These are phyloP conservation scores for Lamellibrachia luymesi DNA, from an alignment of 1,140 invertebrate species.

Conservation along the genomic window DNA sequence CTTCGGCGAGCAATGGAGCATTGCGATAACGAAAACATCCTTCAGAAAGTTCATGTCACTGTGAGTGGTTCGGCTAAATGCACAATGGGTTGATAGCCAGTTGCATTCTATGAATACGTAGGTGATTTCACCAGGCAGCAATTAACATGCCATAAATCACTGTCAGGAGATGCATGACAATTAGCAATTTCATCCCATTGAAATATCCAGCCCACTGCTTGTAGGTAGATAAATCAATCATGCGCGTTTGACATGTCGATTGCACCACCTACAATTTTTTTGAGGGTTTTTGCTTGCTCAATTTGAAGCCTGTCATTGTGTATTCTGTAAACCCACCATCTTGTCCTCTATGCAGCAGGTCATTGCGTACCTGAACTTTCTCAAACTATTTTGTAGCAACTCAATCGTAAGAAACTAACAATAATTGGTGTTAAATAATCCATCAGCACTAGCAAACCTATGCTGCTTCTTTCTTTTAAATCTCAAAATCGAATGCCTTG, in stretches of 20 bases:
- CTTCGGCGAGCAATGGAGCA: neutral
- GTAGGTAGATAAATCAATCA: neutral
- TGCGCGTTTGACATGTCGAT: neutral
- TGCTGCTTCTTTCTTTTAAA: neutral
- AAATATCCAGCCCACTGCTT: neutral
- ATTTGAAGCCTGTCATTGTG: neutral
- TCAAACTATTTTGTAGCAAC: neutral
- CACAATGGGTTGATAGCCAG: neutral
- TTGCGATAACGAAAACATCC: too few relatives aligned
- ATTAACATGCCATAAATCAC: constrained; percentile 1
- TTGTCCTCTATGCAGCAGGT: neutral
- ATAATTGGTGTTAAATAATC: neutral
- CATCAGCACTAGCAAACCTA: neutral
- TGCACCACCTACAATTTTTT: neutral
- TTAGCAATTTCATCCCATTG: neutral
- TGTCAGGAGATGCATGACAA: neutral
- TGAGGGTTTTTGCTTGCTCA: neutral
- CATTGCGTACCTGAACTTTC: neutral
- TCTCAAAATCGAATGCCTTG: neutral
- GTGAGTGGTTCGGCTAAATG: neutral
- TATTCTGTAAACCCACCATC: neutral
- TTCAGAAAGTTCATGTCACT: neutral
- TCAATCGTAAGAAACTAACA: neutral
- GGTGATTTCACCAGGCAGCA: neutral
- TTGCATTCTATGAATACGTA: neutral